phyloP scores from a whole-genome alignment of 2,113 vertebrate genomes.

The Tricholaema leucomelas region DNA sequence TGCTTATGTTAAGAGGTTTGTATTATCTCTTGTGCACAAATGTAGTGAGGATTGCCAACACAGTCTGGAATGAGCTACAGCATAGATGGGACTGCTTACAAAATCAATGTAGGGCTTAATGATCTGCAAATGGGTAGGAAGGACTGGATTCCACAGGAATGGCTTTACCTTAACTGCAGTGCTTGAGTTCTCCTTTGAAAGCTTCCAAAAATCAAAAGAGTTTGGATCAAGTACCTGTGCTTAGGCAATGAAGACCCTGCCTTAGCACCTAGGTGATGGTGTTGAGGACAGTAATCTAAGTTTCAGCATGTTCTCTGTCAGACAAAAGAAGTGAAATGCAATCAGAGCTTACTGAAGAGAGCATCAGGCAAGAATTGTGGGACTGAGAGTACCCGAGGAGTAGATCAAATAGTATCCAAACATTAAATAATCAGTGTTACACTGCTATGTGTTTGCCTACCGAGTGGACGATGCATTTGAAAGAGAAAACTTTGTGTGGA shows the following conservation, averaged over 20 bases:
- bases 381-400: neutral
- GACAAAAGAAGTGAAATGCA: neutral
- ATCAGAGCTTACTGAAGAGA: neutral
- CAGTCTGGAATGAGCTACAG: neutral
- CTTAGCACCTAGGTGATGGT: neutral
- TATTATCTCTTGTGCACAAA: neutral
- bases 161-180: neutral
- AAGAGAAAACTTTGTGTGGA: neutral
- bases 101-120: neutral
- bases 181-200: neutral
- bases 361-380: neutral
- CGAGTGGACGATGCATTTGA: neutral
- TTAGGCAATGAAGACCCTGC: neutral
- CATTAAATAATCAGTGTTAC: neutral
- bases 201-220: neutral
- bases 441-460: neutral
- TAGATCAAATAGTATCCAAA: no score
- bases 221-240: neutral
- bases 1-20: neutral
- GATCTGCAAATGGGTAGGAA: neutral
- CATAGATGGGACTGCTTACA: neutral
- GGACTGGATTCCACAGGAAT: neutral
- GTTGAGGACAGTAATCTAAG: neutral
- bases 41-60: neutral
- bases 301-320: neutral